phyloP scores from a whole-genome alignment of 2,888 invertebrate genomes.

The Mythimna pallens region DNA sequence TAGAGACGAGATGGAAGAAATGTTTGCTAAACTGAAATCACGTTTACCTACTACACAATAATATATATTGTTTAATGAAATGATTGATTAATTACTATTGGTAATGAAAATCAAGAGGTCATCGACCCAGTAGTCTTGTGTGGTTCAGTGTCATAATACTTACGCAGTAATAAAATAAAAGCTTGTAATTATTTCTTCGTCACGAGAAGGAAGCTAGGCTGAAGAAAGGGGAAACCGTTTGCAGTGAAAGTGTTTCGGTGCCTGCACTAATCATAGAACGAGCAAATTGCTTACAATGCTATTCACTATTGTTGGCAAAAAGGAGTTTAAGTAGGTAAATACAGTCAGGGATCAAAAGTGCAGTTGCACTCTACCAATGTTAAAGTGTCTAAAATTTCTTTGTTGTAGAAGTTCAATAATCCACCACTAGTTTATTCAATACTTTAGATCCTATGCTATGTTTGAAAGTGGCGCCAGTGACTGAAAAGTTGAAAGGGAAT shows the following conservation, averaged over 20 bases:
- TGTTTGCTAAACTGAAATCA: no score
- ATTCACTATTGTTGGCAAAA: conserved; percentile 32
- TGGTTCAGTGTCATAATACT: neutral
- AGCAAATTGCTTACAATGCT: conserved; percentile 37
- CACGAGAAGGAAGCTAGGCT: conserved; percentile 57
- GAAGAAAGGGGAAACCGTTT: conserved; percentile 65
- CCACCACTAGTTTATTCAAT: no score
- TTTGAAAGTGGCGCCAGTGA: no score
- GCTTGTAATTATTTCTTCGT: conserved; percentile 44
- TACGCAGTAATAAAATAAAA: conserved; percentile 12
- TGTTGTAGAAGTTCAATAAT: no score
- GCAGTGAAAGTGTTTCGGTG: conserved; percentile 77
- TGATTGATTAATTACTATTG: neutral
- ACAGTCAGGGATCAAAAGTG: no score
- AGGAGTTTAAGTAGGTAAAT: neutral
- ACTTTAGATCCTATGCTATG: no score
- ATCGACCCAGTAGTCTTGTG: neutral
- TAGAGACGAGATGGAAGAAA: conserved; percentile 27
- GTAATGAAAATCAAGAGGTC: neutral
- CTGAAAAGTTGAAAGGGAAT: no score
- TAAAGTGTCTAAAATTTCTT: no score
- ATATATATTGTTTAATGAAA: neutral
- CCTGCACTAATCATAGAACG: conserved; percentile 66
- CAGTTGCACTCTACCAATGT: no score
- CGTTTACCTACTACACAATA: no score